Percentiles rank a stretch among this genome's conserved stretches.
Conservation (phyloP, 2,113 vertebrate species). For the Odocoileus hemionus region DNA sequence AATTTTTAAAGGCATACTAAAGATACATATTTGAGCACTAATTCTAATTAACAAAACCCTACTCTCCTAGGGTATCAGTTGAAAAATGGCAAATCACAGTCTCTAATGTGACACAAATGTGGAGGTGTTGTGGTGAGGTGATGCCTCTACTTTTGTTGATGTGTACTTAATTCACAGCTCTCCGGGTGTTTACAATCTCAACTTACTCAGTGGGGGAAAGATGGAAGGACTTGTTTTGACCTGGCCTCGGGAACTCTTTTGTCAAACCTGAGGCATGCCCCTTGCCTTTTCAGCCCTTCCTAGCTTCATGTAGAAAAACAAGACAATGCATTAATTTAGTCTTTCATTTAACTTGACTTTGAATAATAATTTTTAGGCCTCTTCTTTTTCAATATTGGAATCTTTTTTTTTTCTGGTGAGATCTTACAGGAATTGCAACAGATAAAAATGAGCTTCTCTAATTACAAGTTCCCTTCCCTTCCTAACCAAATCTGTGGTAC, state of each 20-base stretch:
- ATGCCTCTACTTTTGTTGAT: neutral
- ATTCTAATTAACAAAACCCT: neutral
- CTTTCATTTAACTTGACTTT: neutral
- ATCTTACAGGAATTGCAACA: neutral
- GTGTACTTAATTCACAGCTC: neutral
- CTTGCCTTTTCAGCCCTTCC: neutral
- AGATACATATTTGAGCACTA: neutral
- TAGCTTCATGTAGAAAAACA: neutral
- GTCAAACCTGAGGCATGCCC: accelerated
- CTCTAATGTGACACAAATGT: too few relatives aligned
- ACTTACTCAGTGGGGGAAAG: neutral
- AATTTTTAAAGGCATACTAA: neutral
- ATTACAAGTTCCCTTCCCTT: neutral
- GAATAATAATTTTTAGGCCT: neutral
- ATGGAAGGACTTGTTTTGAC: neutral
- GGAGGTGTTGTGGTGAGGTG: neutral
- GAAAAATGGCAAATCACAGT: neutral
- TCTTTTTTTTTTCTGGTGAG: neutral
- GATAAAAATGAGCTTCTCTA: neutral
- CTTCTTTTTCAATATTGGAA: neutral
- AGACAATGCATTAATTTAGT: neutral
- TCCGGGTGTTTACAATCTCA: neutral
- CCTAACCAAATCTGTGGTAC: accelerated
- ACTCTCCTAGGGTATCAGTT: neutral
- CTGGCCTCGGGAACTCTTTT: neutral